Evolutionary conservation across 2,113 vertebrate species (phyloP).

Genomic region (Pseudorasbora parva): DNA sequence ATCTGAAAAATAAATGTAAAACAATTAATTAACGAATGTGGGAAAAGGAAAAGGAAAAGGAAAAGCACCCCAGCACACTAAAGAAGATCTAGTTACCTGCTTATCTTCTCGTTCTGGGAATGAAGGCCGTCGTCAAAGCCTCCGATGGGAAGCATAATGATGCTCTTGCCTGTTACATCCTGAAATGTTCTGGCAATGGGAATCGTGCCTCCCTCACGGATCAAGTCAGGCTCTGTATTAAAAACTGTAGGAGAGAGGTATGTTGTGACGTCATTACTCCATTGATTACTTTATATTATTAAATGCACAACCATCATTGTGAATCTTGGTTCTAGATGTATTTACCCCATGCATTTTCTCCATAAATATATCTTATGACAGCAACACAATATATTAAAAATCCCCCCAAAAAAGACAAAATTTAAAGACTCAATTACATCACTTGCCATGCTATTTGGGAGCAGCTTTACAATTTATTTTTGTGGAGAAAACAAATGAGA

Average conservation of each 20-base stretch:
- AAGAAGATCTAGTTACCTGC: slow-evolving; percentile 67
- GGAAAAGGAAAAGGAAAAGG: background rate
- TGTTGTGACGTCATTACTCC: background rate
- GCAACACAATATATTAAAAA: too few relatives aligned
- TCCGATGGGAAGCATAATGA: slow-evolving; percentile 81
- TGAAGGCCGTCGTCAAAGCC: slow-evolving; percentile 80
- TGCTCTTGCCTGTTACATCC: slow-evolving; percentile 76
- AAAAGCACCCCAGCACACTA: background rate
- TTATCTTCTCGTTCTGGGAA: slow-evolving; percentile 84
- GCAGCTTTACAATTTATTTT: too few relatives aligned
- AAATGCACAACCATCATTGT: background rate
- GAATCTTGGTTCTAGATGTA: background rate
- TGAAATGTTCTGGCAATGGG: slow-evolving; percentile 77
- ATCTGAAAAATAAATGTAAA: slow-evolving; percentile 62
- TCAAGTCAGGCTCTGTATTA: slow-evolving; percentile 74
- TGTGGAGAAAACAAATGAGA: too few relatives aligned
- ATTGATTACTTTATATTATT: too few relatives aligned
- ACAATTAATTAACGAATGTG: background rate
- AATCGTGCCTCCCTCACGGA: slow-evolving; percentile 81
- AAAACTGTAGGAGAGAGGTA: slow-evolving; percentile 68
- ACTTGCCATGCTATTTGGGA: background rate
- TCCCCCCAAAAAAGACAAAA: background rate
- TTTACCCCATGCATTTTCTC: background rate
- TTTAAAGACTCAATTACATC: background rate
- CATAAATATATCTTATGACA: background rate